Evolutionary conservation across 2,888 invertebrate species (phyloP).

Genomic region (Chymomyza caudatula): DNA sequence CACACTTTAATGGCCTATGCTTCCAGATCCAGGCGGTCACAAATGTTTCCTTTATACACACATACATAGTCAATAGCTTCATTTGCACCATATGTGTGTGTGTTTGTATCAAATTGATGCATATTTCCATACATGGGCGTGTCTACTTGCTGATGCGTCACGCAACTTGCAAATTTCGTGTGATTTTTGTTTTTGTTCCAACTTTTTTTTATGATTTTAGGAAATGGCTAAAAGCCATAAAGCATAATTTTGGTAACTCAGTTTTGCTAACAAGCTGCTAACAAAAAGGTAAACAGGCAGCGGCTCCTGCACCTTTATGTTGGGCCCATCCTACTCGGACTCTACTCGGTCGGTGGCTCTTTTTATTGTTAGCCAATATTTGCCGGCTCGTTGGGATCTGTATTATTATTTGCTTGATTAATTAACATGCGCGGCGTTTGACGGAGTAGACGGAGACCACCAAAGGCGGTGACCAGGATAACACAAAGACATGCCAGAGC

Average conservation of each 20-base stretch:
- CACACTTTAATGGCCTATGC: background rate
- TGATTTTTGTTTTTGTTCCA: slow-evolving; percentile 16
- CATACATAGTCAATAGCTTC: background rate
- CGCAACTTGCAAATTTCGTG: slow-evolving; percentile 42
- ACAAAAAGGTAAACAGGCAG: slow-evolving; percentile 54
- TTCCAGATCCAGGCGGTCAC: background rate
- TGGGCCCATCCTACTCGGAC: slow-evolving; percentile 44
- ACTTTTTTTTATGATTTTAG: slow-evolving; percentile 59
- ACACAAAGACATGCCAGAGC: slow-evolving; percentile 17
- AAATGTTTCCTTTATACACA: background rate
- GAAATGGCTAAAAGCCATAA: slow-evolving; percentile 68
- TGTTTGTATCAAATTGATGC: background rate
- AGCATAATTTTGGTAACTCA: slow-evolving; percentile 42
- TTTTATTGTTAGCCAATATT: slow-evolving; percentile 56
- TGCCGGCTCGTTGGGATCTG: slow-evolving; percentile 37
- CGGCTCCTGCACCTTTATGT: slow-evolving; percentile 6
- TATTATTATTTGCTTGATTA: slow-evolving; percentile 69
- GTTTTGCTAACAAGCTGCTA: slow-evolving; percentile 68
- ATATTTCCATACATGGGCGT: background rate
- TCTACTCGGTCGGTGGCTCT: slow-evolving; percentile 38
- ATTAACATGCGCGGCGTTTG: slow-evolving; percentile 58
- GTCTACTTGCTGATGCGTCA: slow-evolving; percentile 54
- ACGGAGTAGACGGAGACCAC: slow-evolving; percentile 48
- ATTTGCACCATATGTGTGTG: background rate
- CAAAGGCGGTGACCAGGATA: slow-evolving; percentile 51